These are phyloP conservation scores for Leucophenga montana DNA, from an alignment of 2,888 invertebrate genomes.

Conservation along the genomic window DNA sequence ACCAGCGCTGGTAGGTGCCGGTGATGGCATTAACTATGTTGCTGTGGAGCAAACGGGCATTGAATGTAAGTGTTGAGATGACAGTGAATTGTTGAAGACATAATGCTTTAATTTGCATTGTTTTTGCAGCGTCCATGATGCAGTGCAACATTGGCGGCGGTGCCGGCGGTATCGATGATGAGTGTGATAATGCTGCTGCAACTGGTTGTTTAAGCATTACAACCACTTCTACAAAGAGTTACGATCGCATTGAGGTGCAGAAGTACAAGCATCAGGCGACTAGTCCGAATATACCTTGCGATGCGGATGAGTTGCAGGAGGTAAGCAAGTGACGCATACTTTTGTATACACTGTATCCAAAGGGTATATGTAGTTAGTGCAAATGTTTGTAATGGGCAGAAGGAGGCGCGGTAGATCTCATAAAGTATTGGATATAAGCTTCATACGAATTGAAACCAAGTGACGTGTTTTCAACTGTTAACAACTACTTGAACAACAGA, in stretches of 20 bases:
- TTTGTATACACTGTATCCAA: too few relatives aligned
- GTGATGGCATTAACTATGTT: constrained; percentile 21
- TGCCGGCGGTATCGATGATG: constrained; percentile 43
- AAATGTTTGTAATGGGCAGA: too few relatives aligned
- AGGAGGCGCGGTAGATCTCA: too few relatives aligned
- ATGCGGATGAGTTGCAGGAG: constrained; percentile 51
- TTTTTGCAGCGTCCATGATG: neutral
- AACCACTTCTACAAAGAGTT: constrained; percentile 69
- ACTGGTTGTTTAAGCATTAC: constrained; percentile 66
- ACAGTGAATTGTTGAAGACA: neutral
- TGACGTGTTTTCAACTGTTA: too few relatives aligned
- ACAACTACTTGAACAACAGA: too few relatives aligned
- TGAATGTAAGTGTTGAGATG: constrained; percentile 14
- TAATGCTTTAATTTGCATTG: neutral
- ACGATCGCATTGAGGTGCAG: constrained; percentile 71
- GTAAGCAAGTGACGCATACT: constrained; percentile 25
- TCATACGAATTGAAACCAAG: too few relatives aligned
- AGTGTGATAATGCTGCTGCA: constrained; percentile 64
- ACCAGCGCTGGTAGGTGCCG: constrained; percentile 32
- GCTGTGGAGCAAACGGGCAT: neutral
- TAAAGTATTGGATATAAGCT: too few relatives aligned
- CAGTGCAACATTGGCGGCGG: constrained; percentile 7
- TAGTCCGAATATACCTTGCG: constrained; percentile 72
- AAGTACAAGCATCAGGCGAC: constrained; percentile 73
- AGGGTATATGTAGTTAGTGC: too few relatives aligned